Evolutionary conservation across 2,888 invertebrate genomes (phyloP).

Genomic region (Heliconius sara): DNA sequence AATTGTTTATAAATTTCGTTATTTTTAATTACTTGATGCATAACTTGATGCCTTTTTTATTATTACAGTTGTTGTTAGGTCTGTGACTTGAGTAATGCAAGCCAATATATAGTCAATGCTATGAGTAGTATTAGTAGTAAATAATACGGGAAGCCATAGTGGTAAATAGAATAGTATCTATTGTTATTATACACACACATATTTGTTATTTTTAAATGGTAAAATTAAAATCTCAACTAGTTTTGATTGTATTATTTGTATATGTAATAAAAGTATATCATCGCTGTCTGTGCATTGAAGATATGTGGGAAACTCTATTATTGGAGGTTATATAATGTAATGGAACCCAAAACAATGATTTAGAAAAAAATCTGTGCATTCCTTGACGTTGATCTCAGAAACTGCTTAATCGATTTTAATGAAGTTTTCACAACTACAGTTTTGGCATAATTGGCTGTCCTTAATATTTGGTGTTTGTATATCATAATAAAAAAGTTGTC

Average conservation of each 20-base stretch:
- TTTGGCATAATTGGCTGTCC: too few relatives aligned
- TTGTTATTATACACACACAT: not conserved
- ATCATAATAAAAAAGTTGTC: too few relatives aligned
- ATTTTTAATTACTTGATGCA: not conserved
- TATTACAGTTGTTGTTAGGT: conserved; percentile 7
- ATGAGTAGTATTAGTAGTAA: conserved; percentile 27
- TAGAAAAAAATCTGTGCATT: too few relatives aligned
- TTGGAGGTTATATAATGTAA: too few relatives aligned
- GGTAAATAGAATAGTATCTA: conserved; percentile 15
- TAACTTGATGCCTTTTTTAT: not conserved
- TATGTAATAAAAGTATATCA: too few relatives aligned
- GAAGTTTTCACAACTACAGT: too few relatives aligned
- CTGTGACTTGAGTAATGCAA: conserved; percentile 20
- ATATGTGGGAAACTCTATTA: too few relatives aligned
- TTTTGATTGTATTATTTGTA: not conserved
- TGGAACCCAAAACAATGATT: too few relatives aligned
- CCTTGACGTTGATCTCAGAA: too few relatives aligned
- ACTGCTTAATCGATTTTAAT: too few relatives aligned
- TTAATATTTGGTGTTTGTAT: too few relatives aligned
- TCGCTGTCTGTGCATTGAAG: too few relatives aligned
- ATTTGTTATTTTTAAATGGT: not conserved
- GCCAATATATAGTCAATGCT: conserved; percentile 1
- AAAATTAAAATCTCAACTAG: not conserved
- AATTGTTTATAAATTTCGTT: not conserved
- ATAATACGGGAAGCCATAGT: conserved; percentile 30